These are phyloP conservation scores for Cirrhinus molitorella DNA, from an alignment of 2,797 vertebrate genomes.

Conservation along the genomic window DNA sequence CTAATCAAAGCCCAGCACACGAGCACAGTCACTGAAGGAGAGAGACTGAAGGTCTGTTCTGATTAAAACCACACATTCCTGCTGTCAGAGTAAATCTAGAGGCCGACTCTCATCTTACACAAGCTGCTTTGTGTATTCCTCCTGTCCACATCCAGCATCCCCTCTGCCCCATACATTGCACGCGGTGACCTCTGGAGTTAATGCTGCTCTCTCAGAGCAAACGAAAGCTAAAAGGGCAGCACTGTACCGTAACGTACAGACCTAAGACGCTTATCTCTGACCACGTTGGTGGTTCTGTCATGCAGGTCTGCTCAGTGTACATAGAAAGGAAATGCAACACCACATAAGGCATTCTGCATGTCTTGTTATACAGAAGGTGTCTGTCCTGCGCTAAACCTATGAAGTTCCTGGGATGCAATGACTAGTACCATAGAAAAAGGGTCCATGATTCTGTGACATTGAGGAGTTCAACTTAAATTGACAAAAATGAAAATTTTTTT, in stretches of 20 bases:
- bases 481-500: not conserved
- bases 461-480: not conserved
- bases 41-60: constrained; percentile 51
- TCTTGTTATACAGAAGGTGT: not conserved
- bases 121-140: constrained; percentile 32
- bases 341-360: not conserved
- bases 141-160: not conserved
- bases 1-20: constrained; percentile 38
- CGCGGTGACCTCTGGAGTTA: constrained; percentile 28
- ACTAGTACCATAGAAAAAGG: not conserved
- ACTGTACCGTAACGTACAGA: not conserved
- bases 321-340: not conserved
- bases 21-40: constrained; percentile 29
- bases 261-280: not conserved
- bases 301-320: not conserved
- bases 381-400: not conserved
- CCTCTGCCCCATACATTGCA: constrained; percentile 18
- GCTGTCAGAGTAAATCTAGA: constrained; percentile 57
- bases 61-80: constrained; percentile 63
- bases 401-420: not conserved
- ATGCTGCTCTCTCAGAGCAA: not conserved
- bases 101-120: constrained; percentile 49
- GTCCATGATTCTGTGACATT: no score
- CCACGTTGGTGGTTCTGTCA: not conserved
- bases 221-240: not conserved